These are phyloP conservation scores for Scophthalmus maximus DNA, from an alignment of 2,113 vertebrate species.

Conservation along the genomic window DNA sequence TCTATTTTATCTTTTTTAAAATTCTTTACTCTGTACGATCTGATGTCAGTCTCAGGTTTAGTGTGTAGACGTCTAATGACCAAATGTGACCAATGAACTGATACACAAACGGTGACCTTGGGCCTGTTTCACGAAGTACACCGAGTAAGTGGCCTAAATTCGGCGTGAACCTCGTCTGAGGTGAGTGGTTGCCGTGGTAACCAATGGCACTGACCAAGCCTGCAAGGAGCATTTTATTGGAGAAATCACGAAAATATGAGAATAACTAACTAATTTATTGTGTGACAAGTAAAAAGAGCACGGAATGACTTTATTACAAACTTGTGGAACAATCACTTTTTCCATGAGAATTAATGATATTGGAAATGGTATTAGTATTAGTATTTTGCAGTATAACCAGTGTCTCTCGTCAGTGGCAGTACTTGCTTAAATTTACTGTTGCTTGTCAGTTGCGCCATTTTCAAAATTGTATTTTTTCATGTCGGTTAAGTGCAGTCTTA, in stretches of 20 bases:
- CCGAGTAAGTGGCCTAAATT: constrained; percentile 8
- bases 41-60: no score
- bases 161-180: neutral
- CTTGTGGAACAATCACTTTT: constrained; percentile 36
- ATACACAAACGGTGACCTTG: neutral
- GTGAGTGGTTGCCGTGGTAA: neutral
- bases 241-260: neutral
- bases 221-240: constrained; percentile 2
- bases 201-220: constrained; percentile 4
- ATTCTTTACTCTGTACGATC: neutral
- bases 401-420: neutral
- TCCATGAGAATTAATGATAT: neutral
- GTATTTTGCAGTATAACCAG: neutral
- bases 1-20: no score
- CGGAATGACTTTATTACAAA: constrained; percentile 15
- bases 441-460: no score
- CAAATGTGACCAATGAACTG: constrained; percentile 30
- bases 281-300: constrained; percentile 18
- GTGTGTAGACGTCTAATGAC: neutral
- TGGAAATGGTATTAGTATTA: neutral
- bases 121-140: constrained; percentile 23
- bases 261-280: no score
- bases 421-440: no score
- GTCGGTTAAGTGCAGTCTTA: no score
- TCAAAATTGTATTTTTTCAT: no score